phyloP scores from a whole-genome alignment of 2,113 vertebrate species.

The Erinaceus europaeus region DNA sequence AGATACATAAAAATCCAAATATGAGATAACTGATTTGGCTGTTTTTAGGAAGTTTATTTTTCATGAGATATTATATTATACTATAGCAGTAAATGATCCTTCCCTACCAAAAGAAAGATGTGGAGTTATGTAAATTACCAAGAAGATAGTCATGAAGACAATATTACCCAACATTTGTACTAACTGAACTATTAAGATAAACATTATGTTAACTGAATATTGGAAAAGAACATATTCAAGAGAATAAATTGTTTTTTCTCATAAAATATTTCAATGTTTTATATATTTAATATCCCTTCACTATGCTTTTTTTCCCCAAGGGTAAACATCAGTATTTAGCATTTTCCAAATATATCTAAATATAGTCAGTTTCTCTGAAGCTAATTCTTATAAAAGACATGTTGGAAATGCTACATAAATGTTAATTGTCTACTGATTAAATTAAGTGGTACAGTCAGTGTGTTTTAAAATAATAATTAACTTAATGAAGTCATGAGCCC shows the following conservation, averaged over 20 bases:
- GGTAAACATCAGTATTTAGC: not conserved
- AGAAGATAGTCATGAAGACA: not conserved
- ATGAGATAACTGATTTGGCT: constrained; percentile 8
- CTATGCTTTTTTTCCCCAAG: not conserved
- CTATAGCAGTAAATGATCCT: not conserved
- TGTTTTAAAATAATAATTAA: no score
- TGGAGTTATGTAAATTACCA: not conserved
- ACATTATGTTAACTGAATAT: not conserved
- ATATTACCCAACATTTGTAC: not conserved
- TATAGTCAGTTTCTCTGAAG: not conserved
- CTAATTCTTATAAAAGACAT: not conserved
- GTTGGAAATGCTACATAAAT: not conserved
- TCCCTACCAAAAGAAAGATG: not conserved
- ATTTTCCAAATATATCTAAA: not conserved
- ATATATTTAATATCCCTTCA: not conserved
- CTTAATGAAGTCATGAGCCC: no score
- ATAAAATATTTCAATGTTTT: not conserved
- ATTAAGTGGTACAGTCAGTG: no score
- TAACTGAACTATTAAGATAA: no score
- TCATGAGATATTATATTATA: not conserved
- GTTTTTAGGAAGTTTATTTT: not conserved
- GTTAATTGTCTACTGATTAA: not conserved
- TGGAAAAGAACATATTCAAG: not conserved
- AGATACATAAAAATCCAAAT: constrained; percentile 27
- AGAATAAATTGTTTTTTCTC: not conserved